phyloP scores from a whole-genome alignment of 1,140 invertebrate genomes.

The Steinernema khuongi region DNA sequence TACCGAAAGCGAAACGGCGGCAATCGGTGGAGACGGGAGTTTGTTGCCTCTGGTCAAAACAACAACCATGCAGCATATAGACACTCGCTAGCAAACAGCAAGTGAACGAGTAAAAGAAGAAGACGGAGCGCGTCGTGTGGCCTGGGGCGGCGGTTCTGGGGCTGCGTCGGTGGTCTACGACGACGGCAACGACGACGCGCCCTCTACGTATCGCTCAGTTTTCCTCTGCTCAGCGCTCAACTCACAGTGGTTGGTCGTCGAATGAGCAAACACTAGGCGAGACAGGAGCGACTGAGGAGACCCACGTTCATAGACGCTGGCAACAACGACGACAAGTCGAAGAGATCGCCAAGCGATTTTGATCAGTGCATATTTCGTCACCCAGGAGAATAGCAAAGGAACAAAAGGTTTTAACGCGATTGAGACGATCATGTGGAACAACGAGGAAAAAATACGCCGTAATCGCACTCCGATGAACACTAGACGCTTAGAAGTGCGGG shows the following conservation, averaged over 20 bases:
- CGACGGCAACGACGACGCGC: background rate
- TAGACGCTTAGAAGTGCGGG: no score
- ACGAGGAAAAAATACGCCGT: no score
- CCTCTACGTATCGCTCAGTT: constrained; percentile 9
- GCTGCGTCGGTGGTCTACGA: constrained; percentile 16
- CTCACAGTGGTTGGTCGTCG: constrained; percentile 16
- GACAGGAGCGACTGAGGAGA: constrained; percentile 11
- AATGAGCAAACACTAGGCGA: constrained; percentile 15
- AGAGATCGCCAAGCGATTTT: background rate
- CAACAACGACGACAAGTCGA: background rate
- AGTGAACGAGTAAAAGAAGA: constrained; percentile 17
- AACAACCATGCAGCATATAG: background rate
- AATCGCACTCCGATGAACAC: no score
- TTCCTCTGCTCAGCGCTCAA: constrained; percentile 9
- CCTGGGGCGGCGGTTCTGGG: constrained; percentile 15
- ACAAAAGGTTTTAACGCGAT: background rate
- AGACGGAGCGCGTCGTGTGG: constrained; percentile 16
- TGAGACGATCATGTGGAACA: no score
- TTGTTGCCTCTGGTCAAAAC: constrained; percentile 2
- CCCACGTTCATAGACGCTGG: constrained; percentile 4
- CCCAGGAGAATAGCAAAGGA: background rate
- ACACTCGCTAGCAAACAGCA: constrained; percentile 15
- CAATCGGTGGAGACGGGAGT: background rate
- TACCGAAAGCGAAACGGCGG: background rate
- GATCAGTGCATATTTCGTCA: background rate